Conservation (phyloP, 1,140 invertebrate species). For the Oryctes rhinoceros region DNA sequence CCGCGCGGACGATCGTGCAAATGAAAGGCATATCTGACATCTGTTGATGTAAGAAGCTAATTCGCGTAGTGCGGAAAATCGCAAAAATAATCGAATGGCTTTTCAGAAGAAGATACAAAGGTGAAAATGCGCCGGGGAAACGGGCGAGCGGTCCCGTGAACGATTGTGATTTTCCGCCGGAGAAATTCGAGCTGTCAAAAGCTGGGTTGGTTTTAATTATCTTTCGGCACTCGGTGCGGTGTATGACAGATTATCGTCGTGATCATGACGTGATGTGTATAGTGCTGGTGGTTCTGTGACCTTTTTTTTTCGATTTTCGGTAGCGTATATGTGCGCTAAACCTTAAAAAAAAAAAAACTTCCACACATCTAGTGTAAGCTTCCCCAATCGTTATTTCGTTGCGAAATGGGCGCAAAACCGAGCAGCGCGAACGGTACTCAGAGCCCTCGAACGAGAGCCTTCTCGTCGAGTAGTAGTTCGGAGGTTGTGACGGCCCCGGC, state of each 20-base stretch:
- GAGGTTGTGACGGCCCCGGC: constrained; percentile 71
- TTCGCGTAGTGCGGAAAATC: constrained; percentile 36
- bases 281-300: not conserved
- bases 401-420: constrained; percentile 80
- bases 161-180: not conserved
- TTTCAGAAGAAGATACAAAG: not conserved
- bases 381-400: not conserved
- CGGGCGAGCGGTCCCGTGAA: not conserved
- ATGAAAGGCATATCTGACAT: constrained; percentile 42
- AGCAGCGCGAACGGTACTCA: constrained; percentile 78
- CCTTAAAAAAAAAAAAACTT: not conserved
- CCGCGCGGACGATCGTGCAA: not conserved
- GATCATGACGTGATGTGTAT: not conserved
- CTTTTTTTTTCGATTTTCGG: constrained; percentile 3
- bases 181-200: constrained; percentile 20
- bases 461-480: constrained; percentile 78
- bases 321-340: not conserved
- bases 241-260: not conserved
- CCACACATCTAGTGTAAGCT: not conserved
- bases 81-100: constrained; percentile 34
- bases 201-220: not conserved
- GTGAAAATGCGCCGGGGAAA: not conserved
- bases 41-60: constrained; percentile 46
- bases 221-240: not conserved
- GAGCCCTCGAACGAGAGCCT: constrained; percentile 78